Percentiles rank a stretch among this genome's conserved stretches.
phyloP scores from a whole-genome alignment of 2,113 vertebrate species.

The Odocoileus hemionus region DNA sequence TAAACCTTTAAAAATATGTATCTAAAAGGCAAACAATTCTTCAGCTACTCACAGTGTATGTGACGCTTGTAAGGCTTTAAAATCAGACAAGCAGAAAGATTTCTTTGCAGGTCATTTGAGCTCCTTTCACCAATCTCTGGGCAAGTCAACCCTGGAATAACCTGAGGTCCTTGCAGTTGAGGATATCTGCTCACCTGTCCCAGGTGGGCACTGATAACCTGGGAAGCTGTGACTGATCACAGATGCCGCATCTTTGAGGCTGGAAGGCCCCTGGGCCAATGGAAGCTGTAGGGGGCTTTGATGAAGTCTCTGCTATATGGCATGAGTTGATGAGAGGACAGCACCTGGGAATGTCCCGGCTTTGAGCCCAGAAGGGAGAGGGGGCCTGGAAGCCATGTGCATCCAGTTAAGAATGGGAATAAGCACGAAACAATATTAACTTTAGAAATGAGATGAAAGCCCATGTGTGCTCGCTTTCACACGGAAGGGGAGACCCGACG shows the following conservation, averaged over 20 bases:
- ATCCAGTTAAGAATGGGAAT: slow-evolving; percentile 12
- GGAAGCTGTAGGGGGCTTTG: neutral
- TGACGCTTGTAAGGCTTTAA: neutral
- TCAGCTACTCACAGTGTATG: neutral
- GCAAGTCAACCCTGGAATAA: neutral
- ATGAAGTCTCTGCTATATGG: neutral
- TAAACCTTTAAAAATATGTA: neutral
- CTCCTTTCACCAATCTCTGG: neutral
- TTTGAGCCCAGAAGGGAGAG: neutral
- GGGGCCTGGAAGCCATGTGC: slow-evolving; percentile 17
- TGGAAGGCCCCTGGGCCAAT: neutral
- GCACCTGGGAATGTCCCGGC: neutral
- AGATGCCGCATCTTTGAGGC: neutral
- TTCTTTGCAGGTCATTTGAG: neutral
- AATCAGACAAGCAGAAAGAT: neutral
- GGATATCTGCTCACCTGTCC: neutral
- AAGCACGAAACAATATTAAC: slow-evolving; percentile 63
- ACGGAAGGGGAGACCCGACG: slow-evolving; percentile 33
- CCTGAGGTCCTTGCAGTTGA: neutral
- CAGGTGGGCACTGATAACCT: neutral
- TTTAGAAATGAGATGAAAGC: slow-evolving; percentile 70
- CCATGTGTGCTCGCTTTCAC: slow-evolving; percentile 35
- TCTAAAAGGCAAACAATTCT: neutral
- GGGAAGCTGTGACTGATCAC: neutral
- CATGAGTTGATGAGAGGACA: neutral